Evolutionary conservation across 30 jellyfish, hydroid and myxozoan species (phyloP).

Genomic region (Hydractinia symbiolongicarpus): DNA sequence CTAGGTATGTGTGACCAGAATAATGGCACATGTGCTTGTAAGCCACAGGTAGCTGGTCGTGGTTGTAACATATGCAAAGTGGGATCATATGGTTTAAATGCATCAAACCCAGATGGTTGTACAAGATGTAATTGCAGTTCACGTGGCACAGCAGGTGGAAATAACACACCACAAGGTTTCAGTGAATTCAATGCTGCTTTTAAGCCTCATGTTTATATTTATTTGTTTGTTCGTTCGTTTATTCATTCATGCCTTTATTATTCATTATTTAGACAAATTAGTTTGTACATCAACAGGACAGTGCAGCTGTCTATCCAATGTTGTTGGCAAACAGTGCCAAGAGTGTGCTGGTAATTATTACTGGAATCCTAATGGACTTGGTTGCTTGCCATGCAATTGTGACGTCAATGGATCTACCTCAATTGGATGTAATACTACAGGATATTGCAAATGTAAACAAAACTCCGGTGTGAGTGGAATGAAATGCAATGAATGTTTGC

Average conservation of each 20-base stretch:
- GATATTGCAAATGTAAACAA: slow-evolving; percentile 67
- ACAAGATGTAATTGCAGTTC: slow-evolving; percentile 80
- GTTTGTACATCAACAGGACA: slow-evolving; percentile 75
- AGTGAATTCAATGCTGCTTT: neutral
- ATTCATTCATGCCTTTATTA: too few relatives aligned
- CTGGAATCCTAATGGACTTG: slow-evolving; percentile 96
- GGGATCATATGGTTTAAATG: slow-evolving; percentile 75
- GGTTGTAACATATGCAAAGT: slow-evolving; percentile 71
- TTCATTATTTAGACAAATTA: slow-evolving; percentile 35
- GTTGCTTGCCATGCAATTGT: slow-evolving; percentile 89
- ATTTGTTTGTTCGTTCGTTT: too few relatives aligned
- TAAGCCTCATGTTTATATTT: neutral
- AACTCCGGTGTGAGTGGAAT: slow-evolving; percentile 89
- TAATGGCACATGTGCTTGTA: slow-evolving; percentile 87
- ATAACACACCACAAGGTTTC: slow-evolving; percentile 59
- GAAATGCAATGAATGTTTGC: slow-evolving; percentile 76
- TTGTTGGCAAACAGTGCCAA: slow-evolving; percentile 69
- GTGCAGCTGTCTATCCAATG: slow-evolving; percentile 83
- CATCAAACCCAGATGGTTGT: slow-evolving; percentile 71
- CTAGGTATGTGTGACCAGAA: slow-evolving; percentile 55
- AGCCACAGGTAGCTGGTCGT: slow-evolving; percentile 70
- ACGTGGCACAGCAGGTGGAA: slow-evolving; percentile 89
- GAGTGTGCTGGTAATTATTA: slow-evolving; percentile 54
- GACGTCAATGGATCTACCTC: slow-evolving; percentile 63
- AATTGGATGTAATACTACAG: slow-evolving; percentile 62